Evolutionary conservation across 2,888 invertebrate genomes (phyloP).

Genomic region (Andricus curvator): DNA sequence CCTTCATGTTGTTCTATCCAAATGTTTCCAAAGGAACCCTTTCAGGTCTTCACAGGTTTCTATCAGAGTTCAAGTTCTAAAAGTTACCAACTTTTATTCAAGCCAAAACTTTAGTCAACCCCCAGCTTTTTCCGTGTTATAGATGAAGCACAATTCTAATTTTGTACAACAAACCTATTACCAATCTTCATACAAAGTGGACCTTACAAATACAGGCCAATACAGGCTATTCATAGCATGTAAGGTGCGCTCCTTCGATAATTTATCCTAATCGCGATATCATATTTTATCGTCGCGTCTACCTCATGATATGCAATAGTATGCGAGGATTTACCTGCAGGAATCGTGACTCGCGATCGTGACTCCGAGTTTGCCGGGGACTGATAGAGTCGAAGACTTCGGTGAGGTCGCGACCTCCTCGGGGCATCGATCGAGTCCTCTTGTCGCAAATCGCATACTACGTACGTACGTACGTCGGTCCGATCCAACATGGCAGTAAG

Average conservation of each 20-base stretch:
- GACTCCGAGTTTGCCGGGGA: constrained; percentile 52
- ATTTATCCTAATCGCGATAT: constrained; percentile 55
- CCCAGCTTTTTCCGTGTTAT: neutral
- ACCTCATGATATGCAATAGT: constrained; percentile 36
- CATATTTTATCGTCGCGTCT: constrained; percentile 51
- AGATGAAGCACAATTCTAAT: neutral
- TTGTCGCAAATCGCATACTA: constrained; percentile 55
- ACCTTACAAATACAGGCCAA: constrained; percentile 28
- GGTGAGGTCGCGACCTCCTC: constrained; percentile 60
- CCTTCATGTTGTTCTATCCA: no score
- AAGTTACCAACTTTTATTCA: no score
- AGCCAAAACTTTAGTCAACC: no score
- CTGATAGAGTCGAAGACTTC: constrained; percentile 56
- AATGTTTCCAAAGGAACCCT: no score
- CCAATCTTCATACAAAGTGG: constrained; percentile 17
- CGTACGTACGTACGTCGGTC: constrained; percentile 50
- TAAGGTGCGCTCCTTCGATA: constrained; percentile 30
- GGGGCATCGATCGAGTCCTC: constrained; percentile 59
- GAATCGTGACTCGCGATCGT: constrained; percentile 57
- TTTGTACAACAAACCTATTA: constrained; percentile 16
- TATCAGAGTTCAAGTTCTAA: no score
- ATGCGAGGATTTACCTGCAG: constrained; percentile 45
- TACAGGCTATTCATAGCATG: constrained; percentile 25
- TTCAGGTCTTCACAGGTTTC: no score
- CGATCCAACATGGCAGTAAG: constrained; percentile 61